Evolutionary conservation across 2,113 vertebrate species (phyloP).

Genomic region (Oncorhynchus tshawytscha): DNA sequence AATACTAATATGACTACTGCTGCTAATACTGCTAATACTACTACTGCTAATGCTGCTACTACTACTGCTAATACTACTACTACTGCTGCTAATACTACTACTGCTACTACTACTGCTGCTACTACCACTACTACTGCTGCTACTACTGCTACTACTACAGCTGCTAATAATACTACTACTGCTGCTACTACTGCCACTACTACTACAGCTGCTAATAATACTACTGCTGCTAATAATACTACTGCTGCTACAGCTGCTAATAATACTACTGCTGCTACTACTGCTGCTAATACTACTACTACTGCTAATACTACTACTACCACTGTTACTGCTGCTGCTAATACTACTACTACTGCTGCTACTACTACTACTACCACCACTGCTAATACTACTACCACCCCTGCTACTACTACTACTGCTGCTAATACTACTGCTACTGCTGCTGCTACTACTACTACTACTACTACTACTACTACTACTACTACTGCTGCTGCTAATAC

Average conservation of each 20-base stretch:
- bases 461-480: too few relatives aligned
- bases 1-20: fast-evolving
- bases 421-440: too few relatives aligned
- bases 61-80: fast-evolving
- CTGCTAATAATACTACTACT: fast-evolving
- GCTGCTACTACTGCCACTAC: fast-evolving
- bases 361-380: too few relatives aligned
- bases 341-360: too few relatives aligned
- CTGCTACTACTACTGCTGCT: too few relatives aligned
- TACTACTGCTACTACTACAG: fast-evolving
- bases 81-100: fast-evolving
- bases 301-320: fast-evolving
- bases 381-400: too few relatives aligned
- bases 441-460: too few relatives aligned
- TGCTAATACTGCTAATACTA: fast-evolving
- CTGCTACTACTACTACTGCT: too few relatives aligned
- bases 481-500: too few relatives aligned
- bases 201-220: fast-evolving
- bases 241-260: fast-evolving
- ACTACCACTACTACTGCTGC: fast-evolving
- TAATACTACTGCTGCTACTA: fast-evolving
- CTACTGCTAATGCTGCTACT: fast-evolving
- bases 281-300: fast-evolving
- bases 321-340: too few relatives aligned
- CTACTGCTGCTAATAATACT: fast-evolving